Evolutionary conservation across 2,888 invertebrate species (phyloP), one percentile per base, ranked within the genome.

Genomic region (Dynastes grantii): DNA sequence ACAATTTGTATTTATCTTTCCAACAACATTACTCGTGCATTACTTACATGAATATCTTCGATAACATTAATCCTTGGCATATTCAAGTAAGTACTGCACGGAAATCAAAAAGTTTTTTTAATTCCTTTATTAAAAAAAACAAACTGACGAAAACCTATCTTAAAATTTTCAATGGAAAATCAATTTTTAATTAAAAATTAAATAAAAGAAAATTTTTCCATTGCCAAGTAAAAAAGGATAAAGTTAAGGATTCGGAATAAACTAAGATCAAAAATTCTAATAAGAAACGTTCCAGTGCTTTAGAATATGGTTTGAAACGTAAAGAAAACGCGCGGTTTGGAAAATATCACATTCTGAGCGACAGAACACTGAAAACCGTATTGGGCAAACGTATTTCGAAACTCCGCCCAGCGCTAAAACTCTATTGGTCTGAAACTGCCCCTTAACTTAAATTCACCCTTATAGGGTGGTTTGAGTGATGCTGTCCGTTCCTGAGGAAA

Each of bases 291-390:
- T 49, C 80, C 82, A 81, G 82, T 81, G 81, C 78, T 82, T 82
- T 82, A 83, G 83, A 83, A 83, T 83, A 83, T 83, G 83, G 81
- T 83, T 80, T 80, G 78, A 81, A 71, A 71, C 49, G 71, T 71
- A 64, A 71, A 73, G 78, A 78, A 78, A 78, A 63, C 78, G 71
- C 71, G 75, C 75, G 61, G 75, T 75, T 75, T 40, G 61, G 64
- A 75, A 75, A 76, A 75, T 76, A 53, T 84, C 85, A 83, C 84
- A 85, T 85, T 85, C 85, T 85, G 84, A 85, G 80, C 81, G 68
- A 65, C 78, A 78, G 82, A 84, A 89, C 89, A 89, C 87, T 88
- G 88, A 88, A 89, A 89, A 89, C 88, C 89, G 89, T 89, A 89
- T 89, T 89, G 89, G 89, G 84, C 80, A 84, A 88, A 84, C 89